phyloP scores from a whole-genome alignment of 2,888 invertebrate genomes.

The Branchinecta sandiegonensis region DNA sequence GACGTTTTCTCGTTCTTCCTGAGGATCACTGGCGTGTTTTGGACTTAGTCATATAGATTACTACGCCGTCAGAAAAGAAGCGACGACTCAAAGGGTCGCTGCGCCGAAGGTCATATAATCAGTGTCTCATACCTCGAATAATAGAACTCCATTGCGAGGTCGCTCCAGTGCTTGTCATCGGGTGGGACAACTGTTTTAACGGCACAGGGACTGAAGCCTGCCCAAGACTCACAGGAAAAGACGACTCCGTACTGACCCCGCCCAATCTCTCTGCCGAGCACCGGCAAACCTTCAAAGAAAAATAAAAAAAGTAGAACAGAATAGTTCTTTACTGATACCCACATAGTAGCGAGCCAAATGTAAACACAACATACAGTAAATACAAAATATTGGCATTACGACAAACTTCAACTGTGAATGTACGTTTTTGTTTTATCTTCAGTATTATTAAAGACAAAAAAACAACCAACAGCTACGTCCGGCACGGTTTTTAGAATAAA shows the following conservation, averaged over 20 bases:
- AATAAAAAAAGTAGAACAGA: neutral
- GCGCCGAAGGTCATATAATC: too few relatives aligned
- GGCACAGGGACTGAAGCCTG: constrained; percentile 55
- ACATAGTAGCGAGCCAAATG: neutral
- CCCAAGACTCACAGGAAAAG: constrained; percentile 62
- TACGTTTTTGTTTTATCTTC: too few relatives aligned
- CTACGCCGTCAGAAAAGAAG: too few relatives aligned
- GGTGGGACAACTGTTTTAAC: constrained; percentile 76
- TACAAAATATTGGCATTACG: neutral
- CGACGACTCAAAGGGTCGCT: too few relatives aligned
- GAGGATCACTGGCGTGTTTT: too few relatives aligned
- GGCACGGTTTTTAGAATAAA: too few relatives aligned
- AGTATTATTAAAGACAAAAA: too few relatives aligned
- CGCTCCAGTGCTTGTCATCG: constrained; percentile 76
- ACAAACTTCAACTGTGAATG: neutral
- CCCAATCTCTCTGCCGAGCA: constrained; percentile 40
- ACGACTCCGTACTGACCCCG: constrained; percentile 83
- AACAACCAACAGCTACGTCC: too few relatives aligned
- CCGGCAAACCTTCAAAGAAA: constrained; percentile 35
- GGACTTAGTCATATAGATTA: too few relatives aligned
- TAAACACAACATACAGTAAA: too few relatives aligned
- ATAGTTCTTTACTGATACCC: too few relatives aligned
- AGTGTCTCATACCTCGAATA: constrained; percentile 50
- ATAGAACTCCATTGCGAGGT: constrained; percentile 78
- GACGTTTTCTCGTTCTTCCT: too few relatives aligned